Base-by-base conservation (phyloP, 2,113 vertebrate genomes). In the Propithecus coquereli region DNA sequence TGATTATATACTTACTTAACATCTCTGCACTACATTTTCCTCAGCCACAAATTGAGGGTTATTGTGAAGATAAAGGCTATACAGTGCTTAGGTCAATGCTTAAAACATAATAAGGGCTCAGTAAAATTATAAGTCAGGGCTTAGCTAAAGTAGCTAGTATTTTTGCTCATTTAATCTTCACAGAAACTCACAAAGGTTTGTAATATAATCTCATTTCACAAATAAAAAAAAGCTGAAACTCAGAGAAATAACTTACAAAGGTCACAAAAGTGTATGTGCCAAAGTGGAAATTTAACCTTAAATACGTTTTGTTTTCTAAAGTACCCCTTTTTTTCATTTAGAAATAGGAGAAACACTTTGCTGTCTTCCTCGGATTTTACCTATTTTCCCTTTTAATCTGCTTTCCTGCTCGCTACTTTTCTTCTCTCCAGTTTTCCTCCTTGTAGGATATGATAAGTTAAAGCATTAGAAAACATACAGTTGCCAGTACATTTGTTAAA, bases 11-110 rank as follows among this genome's bases (percentile, higher is more conserved):
- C 17, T 65, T 89, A 83, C 8, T 87, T 89, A 65, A 71, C 45
- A 76, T 73, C 54, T 77, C n/a, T 74, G 10, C 80, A 52, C 37
- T 93, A 25, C 4, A 71, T 20, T 90, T 83, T 95, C 14, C n/a
- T 90, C 20, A 90, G 82, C 47, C 81, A 96, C 76, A 84, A 90
- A 93, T 45, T 83, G 57, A 63, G 30, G n/a, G 73, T 84, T 96
- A 89, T 13, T 77, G 57, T 92, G 8, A 82, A 76, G 65, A 96
- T n/a, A 96, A 95, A 87, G 37, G 20, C 47, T 68, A 32, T 34
- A 80, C 3, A 79, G 54, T 74, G 30, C 37, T 91, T 93, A 68
- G 22, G 74, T 30, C 52, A 83, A 93, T 87, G 37, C 43, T 83
- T 90, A 79, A 84, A 66, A 65, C 37, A 54, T 50, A 84, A 34